phyloP scores from a whole-genome alignment of 2,888 invertebrate species.

The Phymatocera aterrima region DNA sequence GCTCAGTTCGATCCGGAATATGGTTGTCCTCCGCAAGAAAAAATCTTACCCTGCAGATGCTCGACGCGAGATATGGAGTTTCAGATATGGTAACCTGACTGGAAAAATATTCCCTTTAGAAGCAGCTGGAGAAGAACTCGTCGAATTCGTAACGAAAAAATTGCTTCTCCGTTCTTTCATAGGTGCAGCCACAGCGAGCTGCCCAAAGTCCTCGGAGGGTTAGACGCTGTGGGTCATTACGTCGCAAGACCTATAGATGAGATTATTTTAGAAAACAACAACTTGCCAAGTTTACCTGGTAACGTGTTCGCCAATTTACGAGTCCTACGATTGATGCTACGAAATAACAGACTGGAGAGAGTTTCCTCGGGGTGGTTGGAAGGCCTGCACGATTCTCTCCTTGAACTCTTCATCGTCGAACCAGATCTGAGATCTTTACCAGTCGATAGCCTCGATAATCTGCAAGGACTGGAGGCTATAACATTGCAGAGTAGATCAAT shows the following conservation, averaged over 20 bases:
- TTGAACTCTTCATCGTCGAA: conserved; percentile 91
- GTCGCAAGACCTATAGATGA: conserved; percentile 87
- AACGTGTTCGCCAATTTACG: conserved; percentile 86
- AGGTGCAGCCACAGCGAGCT: conserved; percentile 96
- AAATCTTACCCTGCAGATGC: conserved; percentile 89
- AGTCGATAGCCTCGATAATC: conserved; percentile 84
- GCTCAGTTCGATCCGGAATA: conserved; percentile 66
- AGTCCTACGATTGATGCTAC: conserved; percentile 87
- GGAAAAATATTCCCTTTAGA: neutral
- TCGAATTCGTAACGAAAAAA: conserved; percentile 4
- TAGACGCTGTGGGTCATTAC: conserved; percentile 82
- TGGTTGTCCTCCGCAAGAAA: conserved; percentile 85
- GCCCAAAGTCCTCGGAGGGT: conserved; percentile 84
- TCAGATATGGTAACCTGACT: conserved; percentile 85
- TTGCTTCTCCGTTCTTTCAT: conserved; percentile 61
- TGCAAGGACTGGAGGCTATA: conserved; percentile 87
- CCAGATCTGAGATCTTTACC: conserved; percentile 88
- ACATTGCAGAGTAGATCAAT: conserved; percentile 88
- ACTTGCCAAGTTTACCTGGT: conserved; percentile 89
- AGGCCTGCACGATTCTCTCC: conserved; percentile 84
- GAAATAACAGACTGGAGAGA: conserved; percentile 89
- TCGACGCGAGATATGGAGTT: conserved; percentile 86
- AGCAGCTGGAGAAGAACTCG: neutral
- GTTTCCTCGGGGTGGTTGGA: conserved; percentile 89
- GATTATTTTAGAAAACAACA: conserved; percentile 91